A percentile compares a stretch with the other conserved stretches of the same genome.
Conservation (phyloP, 92 coral and sea anemone genomes). For the Parazoanthus swiftii region DNA sequence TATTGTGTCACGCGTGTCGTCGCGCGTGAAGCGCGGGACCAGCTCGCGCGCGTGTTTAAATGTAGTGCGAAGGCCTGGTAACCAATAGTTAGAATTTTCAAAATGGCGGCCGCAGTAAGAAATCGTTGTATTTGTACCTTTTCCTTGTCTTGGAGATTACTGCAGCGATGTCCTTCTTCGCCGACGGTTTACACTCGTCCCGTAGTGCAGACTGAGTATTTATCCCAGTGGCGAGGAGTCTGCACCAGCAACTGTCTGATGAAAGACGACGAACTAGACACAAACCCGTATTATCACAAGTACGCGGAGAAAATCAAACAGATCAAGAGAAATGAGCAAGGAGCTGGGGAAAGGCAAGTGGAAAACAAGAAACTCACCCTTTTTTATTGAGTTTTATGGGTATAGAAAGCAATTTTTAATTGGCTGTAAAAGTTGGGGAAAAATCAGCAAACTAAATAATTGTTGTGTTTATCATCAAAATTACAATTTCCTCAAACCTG, state of each 20-base stretch:
- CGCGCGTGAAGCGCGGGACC: neutral
- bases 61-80: neutral
- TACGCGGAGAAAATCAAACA: slow-evolving; percentile 36
- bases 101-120: slow-evolving; percentile 29
- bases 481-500: too few species aligned
- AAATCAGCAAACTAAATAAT: too few species aligned
- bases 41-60: neutral
- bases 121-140: neutral
- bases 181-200: neutral
- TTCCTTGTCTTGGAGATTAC: neutral
- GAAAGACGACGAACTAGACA: slow-evolving; percentile 16
- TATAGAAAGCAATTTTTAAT: too few species aligned
- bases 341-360: slow-evolving; percentile 12
- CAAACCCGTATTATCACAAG: slow-evolving; percentile 29
- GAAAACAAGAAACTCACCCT: too few species aligned
- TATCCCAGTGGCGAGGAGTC: neutral
- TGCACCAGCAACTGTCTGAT: slow-evolving; percentile 8
- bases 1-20: too few species aligned
- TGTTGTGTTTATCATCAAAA: too few species aligned
- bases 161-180: neutral
- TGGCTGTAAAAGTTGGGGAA: too few species aligned
- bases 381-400: too few species aligned
- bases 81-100: neutral
- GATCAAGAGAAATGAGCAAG: neutral
- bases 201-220: neutral